Conservation (phyloP, 2,113 vertebrate genomes). For the Channa maculata region DNA sequence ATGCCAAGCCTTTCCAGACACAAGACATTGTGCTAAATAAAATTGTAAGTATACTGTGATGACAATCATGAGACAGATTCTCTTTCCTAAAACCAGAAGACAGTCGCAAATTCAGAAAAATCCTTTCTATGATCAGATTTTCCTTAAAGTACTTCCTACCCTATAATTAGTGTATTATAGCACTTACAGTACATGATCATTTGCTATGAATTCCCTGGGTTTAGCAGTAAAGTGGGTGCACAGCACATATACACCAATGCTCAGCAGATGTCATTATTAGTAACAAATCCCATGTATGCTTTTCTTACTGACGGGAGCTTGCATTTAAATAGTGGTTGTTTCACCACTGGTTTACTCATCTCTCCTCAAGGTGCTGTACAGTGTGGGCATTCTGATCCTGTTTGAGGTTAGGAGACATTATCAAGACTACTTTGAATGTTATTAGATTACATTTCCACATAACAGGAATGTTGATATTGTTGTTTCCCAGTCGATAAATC, state of each 20-base stretch:
- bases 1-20: neutral
- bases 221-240: neutral
- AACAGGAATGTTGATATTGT: too few relatives aligned
- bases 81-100: too few relatives aligned
- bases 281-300: slow-evolving; percentile 25
- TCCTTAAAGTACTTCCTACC: too few relatives aligned
- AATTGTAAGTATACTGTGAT: too few relatives aligned
- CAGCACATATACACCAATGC: neutral
- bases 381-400: slow-evolving; percentile 5
- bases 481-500: neutral
- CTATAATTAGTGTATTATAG: too few relatives aligned
- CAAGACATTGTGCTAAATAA: too few relatives aligned
- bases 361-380: slow-evolving; percentile 6
- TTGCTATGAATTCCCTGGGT: slow-evolving; percentile 5
- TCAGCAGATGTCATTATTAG: slow-evolving; percentile 7
- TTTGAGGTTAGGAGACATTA: neutral
- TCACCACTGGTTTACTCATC: slow-evolving; percentile 19
- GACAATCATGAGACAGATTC: too few relatives aligned
- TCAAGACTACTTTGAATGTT: neutral
- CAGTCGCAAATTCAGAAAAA: too few relatives aligned
- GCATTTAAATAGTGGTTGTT: neutral
- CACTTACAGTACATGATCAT: neutral
- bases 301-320: slow-evolving; percentile 4
- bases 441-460: neutral
- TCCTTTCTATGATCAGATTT: too few relatives aligned